phyloP scores from a whole-genome alignment of 2,113 vertebrate species.

The Isurus oxyrinchus region DNA sequence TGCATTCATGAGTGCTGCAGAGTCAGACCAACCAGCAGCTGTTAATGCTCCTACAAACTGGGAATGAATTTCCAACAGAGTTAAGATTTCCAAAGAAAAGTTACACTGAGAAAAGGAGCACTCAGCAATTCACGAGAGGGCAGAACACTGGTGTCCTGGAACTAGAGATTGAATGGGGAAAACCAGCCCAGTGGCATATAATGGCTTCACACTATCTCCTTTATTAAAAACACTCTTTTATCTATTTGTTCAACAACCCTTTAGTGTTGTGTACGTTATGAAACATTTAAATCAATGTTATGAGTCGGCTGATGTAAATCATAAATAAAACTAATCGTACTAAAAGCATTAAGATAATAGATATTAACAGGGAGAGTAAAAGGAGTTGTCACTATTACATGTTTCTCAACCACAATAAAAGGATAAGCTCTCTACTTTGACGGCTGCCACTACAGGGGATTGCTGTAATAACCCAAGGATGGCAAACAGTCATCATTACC shows the following conservation, averaged over 20 bases:
- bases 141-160: background rate
- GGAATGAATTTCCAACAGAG: background rate
- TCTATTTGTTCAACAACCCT: background rate
- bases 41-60: background rate
- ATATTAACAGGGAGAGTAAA: background rate
- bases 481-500: background rate
- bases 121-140: background rate
- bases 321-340: background rate
- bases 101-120: background rate
- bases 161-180: background rate
- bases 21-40: background rate
- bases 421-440: background rate
- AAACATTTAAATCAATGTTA: background rate
- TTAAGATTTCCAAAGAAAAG: background rate
- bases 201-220: background rate
- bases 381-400: background rate
- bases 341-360: background rate
- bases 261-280: background rate
- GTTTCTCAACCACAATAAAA: background rate
- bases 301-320: background rate
- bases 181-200: background rate
- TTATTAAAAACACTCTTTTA: background rate
- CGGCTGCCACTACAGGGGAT: background rate
- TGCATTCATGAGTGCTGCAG: too few relatives aligned
- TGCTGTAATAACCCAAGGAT: background rate